Evolutionary conservation across 1,140 invertebrate genomes (phyloP).

Genomic region (Ruditapes philippinarum): DNA sequence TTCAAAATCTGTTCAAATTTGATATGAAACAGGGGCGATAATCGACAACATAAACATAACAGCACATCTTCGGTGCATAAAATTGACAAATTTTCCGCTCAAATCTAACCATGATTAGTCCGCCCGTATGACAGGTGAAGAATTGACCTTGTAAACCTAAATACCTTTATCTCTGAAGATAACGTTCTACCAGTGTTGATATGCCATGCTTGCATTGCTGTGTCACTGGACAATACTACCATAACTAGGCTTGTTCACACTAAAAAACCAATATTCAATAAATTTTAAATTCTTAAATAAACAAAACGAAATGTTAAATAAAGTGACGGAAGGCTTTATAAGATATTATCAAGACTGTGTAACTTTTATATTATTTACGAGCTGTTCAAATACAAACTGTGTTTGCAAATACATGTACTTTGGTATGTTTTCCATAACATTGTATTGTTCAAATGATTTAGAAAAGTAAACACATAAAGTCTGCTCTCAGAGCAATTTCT

Average conservation of each 20-base stretch:
- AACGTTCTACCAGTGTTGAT: neutral
- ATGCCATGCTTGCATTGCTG: slow-evolving; percentile 12
- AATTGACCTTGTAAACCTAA: neutral
- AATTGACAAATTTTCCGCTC: neutral
- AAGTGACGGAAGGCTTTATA: slow-evolving; percentile 2
- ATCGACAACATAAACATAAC: too few relatives aligned
- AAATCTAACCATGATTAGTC: neutral
- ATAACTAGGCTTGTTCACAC: neutral
- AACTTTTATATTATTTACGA: neutral
- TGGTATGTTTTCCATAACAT: too few relatives aligned
- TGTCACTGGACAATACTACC: slow-evolving; percentile 1
- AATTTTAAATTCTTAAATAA: slow-evolving; percentile 14
- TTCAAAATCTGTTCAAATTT: too few relatives aligned
- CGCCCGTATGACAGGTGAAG: slow-evolving; percentile 4
- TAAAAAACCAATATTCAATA: slow-evolving; percentile 27
- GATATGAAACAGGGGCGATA: too few relatives aligned
- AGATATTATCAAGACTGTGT: neutral
- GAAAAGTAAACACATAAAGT: too few relatives aligned
- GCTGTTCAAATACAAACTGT: neutral
- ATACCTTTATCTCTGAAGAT: neutral
- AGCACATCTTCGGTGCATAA: neutral
- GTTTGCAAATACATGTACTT: too few relatives aligned
- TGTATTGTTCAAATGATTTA: too few relatives aligned
- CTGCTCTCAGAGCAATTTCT: too few relatives aligned
- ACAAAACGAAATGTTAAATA: slow-evolving; percentile 20